Conservation (phyloP, 1,140 invertebrate species). For the Cydia pomonella region DNA sequence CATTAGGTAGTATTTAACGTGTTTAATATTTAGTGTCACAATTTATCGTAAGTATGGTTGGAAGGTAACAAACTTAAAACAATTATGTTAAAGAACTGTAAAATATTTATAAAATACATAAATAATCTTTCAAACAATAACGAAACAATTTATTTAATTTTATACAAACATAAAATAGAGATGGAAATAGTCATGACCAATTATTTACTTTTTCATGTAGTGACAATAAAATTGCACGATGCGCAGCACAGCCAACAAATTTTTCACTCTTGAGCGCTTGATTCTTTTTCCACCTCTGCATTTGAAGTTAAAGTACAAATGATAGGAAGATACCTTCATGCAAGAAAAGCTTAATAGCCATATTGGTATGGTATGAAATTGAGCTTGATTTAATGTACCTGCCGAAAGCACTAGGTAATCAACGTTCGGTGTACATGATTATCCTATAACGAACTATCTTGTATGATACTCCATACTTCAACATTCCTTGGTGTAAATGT, state of each 20-base stretch:
- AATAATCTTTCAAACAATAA: neutral
- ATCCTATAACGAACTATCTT: constrained; percentile 22
- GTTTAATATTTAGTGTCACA: constrained; percentile 2
- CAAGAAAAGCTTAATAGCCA: neutral
- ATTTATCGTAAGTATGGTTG: neutral
- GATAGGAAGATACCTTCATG: neutral
- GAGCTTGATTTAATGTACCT: constrained; percentile 31
- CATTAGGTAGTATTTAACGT: neutral
- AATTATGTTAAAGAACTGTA: no score
- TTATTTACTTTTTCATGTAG: constrained; percentile 20
- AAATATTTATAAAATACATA: no score
- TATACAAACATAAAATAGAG: neutral
- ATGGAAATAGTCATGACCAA: neutral
- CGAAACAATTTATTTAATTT: neutral
- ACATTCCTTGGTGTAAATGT: constrained; percentile 61
- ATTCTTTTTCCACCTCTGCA: neutral
- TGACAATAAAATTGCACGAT: constrained; percentile 31
- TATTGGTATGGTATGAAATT: constrained; percentile 8
- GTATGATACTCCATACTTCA: constrained; percentile 53
- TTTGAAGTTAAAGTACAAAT: constrained; percentile 5
- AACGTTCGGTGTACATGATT: constrained; percentile 19
- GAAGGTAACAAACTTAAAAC: no score
- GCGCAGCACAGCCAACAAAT: neutral
- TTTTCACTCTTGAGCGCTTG: neutral
- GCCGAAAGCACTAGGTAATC: constrained; percentile 4